phyloP scores from a whole-genome alignment of 2,113 vertebrate species.

The Podarcis muralis region DNA sequence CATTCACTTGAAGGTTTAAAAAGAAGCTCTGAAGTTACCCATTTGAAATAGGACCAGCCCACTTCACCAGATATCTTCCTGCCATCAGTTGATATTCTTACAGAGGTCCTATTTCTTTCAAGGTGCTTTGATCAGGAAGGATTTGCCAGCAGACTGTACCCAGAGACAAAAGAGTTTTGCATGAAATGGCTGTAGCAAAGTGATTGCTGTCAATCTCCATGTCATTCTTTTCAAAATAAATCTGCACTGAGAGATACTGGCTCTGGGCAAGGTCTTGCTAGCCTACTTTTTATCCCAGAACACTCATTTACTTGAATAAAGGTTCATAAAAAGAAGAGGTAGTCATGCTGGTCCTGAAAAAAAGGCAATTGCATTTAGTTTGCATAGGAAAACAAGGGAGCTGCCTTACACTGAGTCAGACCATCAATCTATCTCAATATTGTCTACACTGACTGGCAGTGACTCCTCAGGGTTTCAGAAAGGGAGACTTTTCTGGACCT shows the following conservation, averaged over 20 bases:
- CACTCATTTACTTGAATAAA: not conserved
- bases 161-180: not conserved
- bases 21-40: not conserved
- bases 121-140: not conserved
- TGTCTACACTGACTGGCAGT: too few species aligned
- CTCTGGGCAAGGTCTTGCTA: conserved; percentile 1
- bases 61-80: not conserved
- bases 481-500: too few species aligned
- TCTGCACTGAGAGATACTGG: not conserved
- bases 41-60: not conserved
- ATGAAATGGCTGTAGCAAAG: not conserved
- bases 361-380: too few species aligned
- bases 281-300: not conserved
- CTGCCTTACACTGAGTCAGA: too few species aligned
- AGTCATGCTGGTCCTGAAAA: too few species aligned
- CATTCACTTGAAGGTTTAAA: not conserved
- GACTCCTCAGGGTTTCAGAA: too few species aligned
- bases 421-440: too few species aligned
- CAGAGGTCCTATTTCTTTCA: not conserved
- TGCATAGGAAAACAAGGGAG: too few species aligned
- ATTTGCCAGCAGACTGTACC: not conserved
- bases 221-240: not conserved
- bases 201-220: not conserved
- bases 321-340: too few species aligned
- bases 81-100: not conserved